Evolutionary conservation across 2,797 vertebrate species (phyloP).

Genomic region (Catostomus latipinnis): DNA sequence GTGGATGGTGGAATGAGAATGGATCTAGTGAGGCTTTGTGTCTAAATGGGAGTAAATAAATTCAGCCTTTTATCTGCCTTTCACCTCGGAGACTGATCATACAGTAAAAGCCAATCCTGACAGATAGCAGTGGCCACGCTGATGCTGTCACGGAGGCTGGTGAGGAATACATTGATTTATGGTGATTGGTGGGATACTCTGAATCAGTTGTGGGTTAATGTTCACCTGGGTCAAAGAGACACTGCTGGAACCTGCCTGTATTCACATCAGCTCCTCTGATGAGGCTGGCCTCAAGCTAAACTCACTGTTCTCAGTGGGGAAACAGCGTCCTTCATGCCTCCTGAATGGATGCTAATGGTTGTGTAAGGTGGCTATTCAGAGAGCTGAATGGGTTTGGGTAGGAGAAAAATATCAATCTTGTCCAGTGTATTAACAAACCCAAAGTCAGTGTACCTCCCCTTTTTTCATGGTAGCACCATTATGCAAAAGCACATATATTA

Average conservation of each 20-base stretch:
- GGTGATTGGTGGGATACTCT: slow-evolving; percentile 71
- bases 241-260: slow-evolving; percentile 67
- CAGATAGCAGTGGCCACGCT: slow-evolving; percentile 75
- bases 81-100: slow-evolving; percentile 41
- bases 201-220: slow-evolving; percentile 79
- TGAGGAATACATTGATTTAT: slow-evolving; percentile 79
- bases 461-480: not conserved
- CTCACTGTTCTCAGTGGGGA: slow-evolving; percentile 70
- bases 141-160: slow-evolving; percentile 69
- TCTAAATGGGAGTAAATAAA: too few relatives aligned
- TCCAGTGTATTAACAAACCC: slow-evolving; percentile 20
- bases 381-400: slow-evolving; percentile 57
- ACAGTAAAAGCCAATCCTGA: slow-evolving; percentile 69
- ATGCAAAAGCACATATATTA: not conserved
- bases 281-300: slow-evolving; percentile 72
- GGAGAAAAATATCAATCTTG: slow-evolving; percentile 59
- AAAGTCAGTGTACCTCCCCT: not conserved
- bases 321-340: slow-evolving; percentile 55
- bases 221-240: slow-evolving; percentile 72
- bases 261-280: slow-evolving; percentile 39
- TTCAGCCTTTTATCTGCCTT: too few relatives aligned
- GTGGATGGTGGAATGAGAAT: slow-evolving; percentile 57
- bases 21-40: slow-evolving; percentile 36
- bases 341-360: slow-evolving; percentile 59
- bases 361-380: slow-evolving; percentile 60